phyloP scores from a whole-genome alignment of 2,113 vertebrate species.

The Ibidorhyncha struthersii region DNA sequence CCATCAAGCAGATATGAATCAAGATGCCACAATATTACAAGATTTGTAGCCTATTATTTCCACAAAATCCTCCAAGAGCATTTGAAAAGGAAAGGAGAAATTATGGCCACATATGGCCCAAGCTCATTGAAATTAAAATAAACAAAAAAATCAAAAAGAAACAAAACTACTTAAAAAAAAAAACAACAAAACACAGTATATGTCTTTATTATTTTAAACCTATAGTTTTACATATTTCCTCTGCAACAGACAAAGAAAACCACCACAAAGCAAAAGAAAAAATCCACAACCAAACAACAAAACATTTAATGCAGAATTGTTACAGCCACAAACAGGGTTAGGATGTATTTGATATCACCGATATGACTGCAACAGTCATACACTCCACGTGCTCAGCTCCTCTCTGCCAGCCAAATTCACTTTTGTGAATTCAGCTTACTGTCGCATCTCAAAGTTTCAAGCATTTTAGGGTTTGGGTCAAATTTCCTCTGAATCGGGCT shows the following conservation, averaged over 20 bases:
- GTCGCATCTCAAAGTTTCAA: background rate
- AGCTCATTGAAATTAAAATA: background rate
- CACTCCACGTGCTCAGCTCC: accelerated
- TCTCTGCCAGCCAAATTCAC: background rate
- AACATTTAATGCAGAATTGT: background rate
- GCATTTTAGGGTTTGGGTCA: background rate
- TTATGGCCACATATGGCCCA: background rate
- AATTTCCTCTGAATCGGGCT: background rate
- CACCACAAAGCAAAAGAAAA: background rate
- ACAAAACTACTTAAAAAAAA: background rate
- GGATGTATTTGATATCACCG: background rate
- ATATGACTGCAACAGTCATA: background rate
- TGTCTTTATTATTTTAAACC: background rate
- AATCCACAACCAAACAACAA: too few relatives aligned
- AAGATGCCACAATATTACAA: background rate
- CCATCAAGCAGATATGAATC: background rate
- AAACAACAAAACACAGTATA: background rate
- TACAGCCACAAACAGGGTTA: background rate
- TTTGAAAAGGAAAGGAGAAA: background rate
- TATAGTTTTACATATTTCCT: background rate
- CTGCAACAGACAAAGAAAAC: background rate
- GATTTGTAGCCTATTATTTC: background rate
- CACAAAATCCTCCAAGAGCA: background rate
- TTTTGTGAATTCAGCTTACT: background rate
- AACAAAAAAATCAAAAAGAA: background rate